Base-by-base conservation (phyloP, 2,113 vertebrate genomes). In the Atlantisia rogersi region DNA sequence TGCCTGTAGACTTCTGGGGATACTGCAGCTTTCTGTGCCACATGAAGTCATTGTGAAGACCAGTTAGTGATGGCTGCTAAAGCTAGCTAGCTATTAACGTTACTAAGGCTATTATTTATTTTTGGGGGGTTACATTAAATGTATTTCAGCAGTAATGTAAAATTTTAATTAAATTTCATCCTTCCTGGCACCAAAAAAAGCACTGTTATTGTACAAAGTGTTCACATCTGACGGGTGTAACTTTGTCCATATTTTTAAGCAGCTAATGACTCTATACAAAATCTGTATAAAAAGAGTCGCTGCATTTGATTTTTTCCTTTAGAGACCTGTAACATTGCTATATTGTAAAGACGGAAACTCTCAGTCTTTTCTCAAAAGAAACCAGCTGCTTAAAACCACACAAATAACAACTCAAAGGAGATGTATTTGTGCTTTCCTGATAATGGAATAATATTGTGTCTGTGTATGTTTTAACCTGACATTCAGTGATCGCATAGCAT, bases 161-260 rank as follows among this genome's bases (percentile, higher is more conserved):
- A 68, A 88, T 86, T 86, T 81, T 74, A 90, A 83, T 92, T 87
- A 50, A 42, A 81, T 78, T 59, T 86, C 3, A 12, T 86, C 16
- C 40, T 84, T 71, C 2, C 3, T 56, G 13, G 76, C 17, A 35
- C 39, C 59, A 77, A 77, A 40, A 80, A 84, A 82, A 82, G 28
- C 16, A 21, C 46, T 52, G 4, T 53, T 63, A 21, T 75, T 94
- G 83, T 67, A 88, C 12, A 68, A 65, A 82, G 48, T 67, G n/a
- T 40, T 85, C 35, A 20, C 24, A 17, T 78, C 58, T 74, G 67
- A 63, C 0, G 2, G 32, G 7, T 63, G 20, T 85, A 65, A 76
- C 35, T 69, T 76, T 4, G 3, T 69, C 55, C 40, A 74, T n/a
- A 67, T 86, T 96, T 80, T 71, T 3, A 77, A 76, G 70, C 70